Base-by-base conservation (phyloP, 2,888 invertebrate species). In the Mimas tiliae region DNA sequence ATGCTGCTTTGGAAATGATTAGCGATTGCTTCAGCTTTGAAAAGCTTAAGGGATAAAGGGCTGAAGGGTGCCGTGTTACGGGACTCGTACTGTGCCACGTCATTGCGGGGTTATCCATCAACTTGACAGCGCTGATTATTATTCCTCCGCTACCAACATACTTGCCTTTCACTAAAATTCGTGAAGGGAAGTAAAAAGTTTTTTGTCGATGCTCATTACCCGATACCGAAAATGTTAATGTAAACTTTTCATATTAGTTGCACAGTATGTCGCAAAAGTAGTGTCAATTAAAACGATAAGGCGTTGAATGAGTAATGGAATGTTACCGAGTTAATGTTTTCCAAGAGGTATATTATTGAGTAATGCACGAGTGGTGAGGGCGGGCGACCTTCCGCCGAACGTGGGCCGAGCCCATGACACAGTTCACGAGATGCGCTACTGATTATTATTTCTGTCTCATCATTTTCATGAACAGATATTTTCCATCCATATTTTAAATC, bases 321-420 rank as follows among this genome's bases (percentile, higher is more conserved):
- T 71, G 69, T 77, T 76, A 72, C 68, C 70, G 68, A 67, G 70
- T 73, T 79, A 42, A 58, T 74, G 71, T 74, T 74, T 76, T 73
- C 74, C 81, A 83, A 80, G 75, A 77, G 71, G 73, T 78, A 76
- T 70, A 78, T 79, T 82, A 84, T 85, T 83, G 84, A 83, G 85
- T 85, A 84, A 84, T 80, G 80, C 66, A 69, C 67, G 75, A 78
- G 80, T 76, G 82, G 78, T 75, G 80, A 87, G 88, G 87, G 86
- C 86, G 82, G 85, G 65, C 83, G 91, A 89, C 93, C 93, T 93
- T 92, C 87, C 83, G 81, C 62, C 75, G 82, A 75, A 87, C 89
- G 93, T 92, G 89, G 92, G 92, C 81, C 70, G 90, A 87, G 93
- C 90, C 93, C 93, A 87, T 93, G 93, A 93, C 93, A 93, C 89